phyloP scores from a whole-genome alignment of 92 coral and sea anemone genomes.

The Pocillopora meandrina region DNA sequence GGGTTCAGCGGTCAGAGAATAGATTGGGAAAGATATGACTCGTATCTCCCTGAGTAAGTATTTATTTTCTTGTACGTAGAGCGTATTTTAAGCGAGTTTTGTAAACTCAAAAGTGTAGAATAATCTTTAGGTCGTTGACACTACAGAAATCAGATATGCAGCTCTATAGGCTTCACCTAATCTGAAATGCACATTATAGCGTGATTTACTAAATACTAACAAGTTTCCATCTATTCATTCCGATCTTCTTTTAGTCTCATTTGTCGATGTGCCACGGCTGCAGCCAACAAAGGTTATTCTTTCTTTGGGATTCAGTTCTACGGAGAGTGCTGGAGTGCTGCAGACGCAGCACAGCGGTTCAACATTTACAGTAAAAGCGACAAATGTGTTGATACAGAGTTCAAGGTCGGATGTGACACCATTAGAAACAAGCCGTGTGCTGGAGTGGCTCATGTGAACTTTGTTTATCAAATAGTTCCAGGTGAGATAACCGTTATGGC shows the following conservation, averaged over 20 bases:
- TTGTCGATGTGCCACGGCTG: constrained; percentile 40
- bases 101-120: background rate
- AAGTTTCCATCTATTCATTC: background rate
- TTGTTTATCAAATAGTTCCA: constrained; percentile 25
- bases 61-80: background rate
- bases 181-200: background rate
- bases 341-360: constrained; percentile 25
- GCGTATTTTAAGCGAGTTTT: no score
- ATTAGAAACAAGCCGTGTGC: constrained; percentile 24
- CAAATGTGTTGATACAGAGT: constrained; percentile 31
- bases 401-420: constrained; percentile 2
- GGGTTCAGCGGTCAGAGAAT: constrained; percentile 34
- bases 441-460: constrained; percentile 16
- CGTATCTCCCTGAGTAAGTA: constrained; percentile 44
- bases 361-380: constrained; percentile 11
- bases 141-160: no score
- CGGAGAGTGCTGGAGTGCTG: constrained; percentile 50
- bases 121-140: background rate
- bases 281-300: constrained; percentile 16
- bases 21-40: constrained; percentile 22
- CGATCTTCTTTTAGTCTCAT: background rate
- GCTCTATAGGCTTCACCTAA: no score
- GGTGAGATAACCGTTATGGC: background rate
- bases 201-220: background rate
- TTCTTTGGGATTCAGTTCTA: constrained; percentile 45